Evolutionary conservation across 2,888 invertebrate genomes (phyloP).

Genomic region (Macroteleia sp.): DNA sequence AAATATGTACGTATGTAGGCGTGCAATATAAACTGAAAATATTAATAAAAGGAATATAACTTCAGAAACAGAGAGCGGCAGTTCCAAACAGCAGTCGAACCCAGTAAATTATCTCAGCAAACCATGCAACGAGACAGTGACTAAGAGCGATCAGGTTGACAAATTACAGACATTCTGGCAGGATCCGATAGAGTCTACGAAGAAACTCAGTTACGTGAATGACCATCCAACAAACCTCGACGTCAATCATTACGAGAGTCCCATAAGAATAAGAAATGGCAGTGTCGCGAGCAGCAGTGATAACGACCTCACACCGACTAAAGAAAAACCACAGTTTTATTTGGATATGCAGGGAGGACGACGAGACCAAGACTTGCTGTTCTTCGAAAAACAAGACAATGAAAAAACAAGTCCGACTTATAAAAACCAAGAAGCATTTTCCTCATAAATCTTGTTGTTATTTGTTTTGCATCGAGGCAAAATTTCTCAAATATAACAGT

Average conservation of each 20-base stretch:
- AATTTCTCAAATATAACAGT: too few species aligned
- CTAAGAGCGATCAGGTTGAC: conserved; percentile 80
- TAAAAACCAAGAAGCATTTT: conserved; percentile 36
- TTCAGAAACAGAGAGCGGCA: too few species aligned
- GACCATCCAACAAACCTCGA: conserved; percentile 70
- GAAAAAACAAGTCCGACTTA: conserved; percentile 26
- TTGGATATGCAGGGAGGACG: conserved; percentile 80
- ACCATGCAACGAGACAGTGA: conserved; percentile 75
- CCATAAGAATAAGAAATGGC: conserved; percentile 75
- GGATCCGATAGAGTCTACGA: conserved; percentile 71
- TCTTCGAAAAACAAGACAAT: conserved; percentile 68
- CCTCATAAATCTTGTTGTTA: conserved; percentile 5
- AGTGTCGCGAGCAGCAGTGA: conserved; percentile 77
- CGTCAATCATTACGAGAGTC: conserved; percentile 78
- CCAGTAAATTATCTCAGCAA: conserved; percentile 80
- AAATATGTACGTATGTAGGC: too few species aligned
- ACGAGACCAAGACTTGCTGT: conserved; percentile 73
- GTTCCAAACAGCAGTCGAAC: conserved; percentile 70
- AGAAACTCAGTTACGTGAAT: conserved; percentile 75
- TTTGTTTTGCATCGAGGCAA: too few species aligned
- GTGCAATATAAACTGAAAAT: too few species aligned
- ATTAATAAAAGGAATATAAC: too few species aligned
- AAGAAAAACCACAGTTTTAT: conserved; percentile 77
- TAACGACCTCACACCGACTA: conserved; percentile 74
- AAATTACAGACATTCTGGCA: conserved; percentile 80